phyloP scores from a whole-genome alignment of 2,113 vertebrate genomes.

The Illadopsis cleaveri region DNA sequence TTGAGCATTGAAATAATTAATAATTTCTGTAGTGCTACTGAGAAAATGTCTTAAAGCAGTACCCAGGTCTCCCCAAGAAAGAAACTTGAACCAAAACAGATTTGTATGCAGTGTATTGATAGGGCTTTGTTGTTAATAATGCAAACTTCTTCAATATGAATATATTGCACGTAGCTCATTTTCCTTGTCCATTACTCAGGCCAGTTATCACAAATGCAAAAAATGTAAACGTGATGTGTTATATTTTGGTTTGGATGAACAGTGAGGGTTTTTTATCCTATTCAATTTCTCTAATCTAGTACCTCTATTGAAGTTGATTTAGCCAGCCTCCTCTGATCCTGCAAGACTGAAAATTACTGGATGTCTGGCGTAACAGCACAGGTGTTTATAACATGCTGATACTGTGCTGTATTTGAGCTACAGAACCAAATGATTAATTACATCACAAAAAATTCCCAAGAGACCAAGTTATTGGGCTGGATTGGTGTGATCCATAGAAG shows the following conservation, averaged over 20 bases:
- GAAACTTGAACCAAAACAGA: constrained; percentile 53
- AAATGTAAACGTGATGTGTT: constrained; percentile 55
- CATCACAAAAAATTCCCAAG: not conserved
- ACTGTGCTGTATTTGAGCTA: not conserved
- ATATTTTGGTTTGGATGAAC: constrained; percentile 30
- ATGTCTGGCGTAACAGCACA: not conserved
- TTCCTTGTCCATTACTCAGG: constrained; percentile 54
- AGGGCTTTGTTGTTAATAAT: constrained; percentile 74
- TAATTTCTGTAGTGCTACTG: not conserved
- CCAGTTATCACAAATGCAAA: constrained; percentile 70
- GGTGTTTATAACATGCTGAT: not conserved
- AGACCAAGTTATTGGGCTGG: not conserved
- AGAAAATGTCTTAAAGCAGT: constrained; percentile 41
- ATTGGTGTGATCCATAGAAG: not conserved
- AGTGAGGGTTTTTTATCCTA: constrained; percentile 1
- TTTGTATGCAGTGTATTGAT: constrained; percentile 64
- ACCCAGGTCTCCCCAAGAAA: not conserved
- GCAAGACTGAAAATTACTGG: not conserved
- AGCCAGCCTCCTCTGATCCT: not conserved
- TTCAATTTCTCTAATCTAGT: constrained; percentile 53
- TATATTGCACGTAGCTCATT: constrained; percentile 66
- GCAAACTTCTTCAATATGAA: constrained; percentile 63
- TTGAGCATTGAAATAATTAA: not conserved
- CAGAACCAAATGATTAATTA: not conserved
- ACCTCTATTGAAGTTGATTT: constrained; percentile 1